These are phyloP conservation scores for Chondrosia reniformis DNA, from an alignment of 37 sponge, comb jelly and placozoan species.

Conservation along the genomic window DNA sequence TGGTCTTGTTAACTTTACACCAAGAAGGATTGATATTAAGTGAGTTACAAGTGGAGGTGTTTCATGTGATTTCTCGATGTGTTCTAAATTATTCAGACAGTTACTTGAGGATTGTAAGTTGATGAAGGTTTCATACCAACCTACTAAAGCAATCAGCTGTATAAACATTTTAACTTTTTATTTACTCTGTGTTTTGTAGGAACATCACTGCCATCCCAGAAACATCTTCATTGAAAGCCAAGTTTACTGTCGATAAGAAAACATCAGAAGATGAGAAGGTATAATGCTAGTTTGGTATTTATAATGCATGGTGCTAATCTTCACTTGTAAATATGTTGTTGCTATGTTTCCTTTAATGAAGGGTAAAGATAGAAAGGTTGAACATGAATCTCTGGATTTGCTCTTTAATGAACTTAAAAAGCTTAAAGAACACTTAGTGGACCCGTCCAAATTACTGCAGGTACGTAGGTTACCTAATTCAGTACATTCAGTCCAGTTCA, in stretches of 20 bases:
- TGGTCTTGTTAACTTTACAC: constrained; percentile 47
- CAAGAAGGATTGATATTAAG: constrained; percentile 33
- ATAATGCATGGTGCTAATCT: background rate
- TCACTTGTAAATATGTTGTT: background rate
- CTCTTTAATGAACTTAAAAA: background rate
- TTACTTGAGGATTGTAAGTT: too few relatives aligned
- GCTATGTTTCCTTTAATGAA: background rate
- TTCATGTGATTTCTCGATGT: too few relatives aligned
- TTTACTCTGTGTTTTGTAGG: background rate
- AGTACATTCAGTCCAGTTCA: too few relatives aligned
- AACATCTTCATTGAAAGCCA: background rate
- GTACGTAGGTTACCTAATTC: too few relatives aligned
- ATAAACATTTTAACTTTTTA: too few relatives aligned
- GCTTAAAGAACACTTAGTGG: background rate
- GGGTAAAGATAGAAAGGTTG: constrained; percentile 8
- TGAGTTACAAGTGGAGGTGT: background rate
- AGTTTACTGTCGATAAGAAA: constrained; percentile 2
- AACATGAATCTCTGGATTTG: constrained; percentile 4
- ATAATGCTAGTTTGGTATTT: background rate
- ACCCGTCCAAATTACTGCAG: background rate
- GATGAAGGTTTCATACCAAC: too few relatives aligned
- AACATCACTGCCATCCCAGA: constrained; percentile 12
- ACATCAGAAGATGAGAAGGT: background rate
- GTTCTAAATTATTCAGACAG: too few relatives aligned
- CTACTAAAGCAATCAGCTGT: too few relatives aligned